phyloP scores from a whole-genome alignment of 2,113 vertebrate genomes.

The Elanoides forficatus region DNA sequence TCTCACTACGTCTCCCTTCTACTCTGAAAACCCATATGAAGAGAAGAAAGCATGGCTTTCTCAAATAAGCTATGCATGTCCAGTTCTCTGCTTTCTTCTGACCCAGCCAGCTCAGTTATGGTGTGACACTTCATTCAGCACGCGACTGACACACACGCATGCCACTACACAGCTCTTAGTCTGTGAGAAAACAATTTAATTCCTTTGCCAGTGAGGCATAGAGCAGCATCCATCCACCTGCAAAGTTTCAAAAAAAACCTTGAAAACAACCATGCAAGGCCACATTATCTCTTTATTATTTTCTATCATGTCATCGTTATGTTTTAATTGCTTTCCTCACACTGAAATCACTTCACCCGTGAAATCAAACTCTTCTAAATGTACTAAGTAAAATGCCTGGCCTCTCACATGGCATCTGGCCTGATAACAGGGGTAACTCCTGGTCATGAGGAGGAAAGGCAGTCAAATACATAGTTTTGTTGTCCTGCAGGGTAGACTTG shows the following conservation, averaged over 20 bases:
- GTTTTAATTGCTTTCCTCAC: background rate
- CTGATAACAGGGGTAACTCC: background rate
- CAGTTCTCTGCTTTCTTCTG: background rate
- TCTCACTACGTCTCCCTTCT: background rate
- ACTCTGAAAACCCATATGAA: background rate
- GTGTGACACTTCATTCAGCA: background rate
- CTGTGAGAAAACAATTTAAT: background rate
- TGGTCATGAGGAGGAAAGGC: background rate
- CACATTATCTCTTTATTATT: background rate
- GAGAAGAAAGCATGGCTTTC: background rate
- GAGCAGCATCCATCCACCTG: background rate
- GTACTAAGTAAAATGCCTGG: background rate
- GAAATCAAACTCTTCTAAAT: background rate
- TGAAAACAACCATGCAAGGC: background rate
- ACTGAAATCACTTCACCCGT: background rate
- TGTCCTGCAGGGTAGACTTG: background rate
- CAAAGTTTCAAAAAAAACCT: background rate
- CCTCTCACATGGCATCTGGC: background rate
- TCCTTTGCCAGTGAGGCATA: background rate
- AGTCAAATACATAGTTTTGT: background rate
- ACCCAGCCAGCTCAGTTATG: rapidly evolving
- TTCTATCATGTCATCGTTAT: background rate
- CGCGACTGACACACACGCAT: rapidly evolving
- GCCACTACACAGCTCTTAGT: background rate
- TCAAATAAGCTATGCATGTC: rapidly evolving